A percentile compares a stretch with the other conserved stretches of the same genome.
These are phyloP conservation scores for Callyntrura sp. DNA, from an alignment of 2,888 invertebrate genomes.

Conservation along the genomic window DNA sequence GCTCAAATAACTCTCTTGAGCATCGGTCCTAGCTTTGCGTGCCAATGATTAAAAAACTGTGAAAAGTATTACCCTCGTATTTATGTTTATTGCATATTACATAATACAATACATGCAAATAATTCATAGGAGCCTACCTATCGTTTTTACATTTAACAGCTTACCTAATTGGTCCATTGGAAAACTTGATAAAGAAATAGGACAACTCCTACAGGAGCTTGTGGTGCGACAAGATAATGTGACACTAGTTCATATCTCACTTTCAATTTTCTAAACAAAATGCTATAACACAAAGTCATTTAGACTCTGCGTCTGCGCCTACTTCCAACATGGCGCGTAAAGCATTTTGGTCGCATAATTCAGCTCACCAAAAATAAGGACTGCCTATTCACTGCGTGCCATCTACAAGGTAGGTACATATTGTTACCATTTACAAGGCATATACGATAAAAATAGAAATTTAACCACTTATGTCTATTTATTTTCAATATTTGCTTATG, in stretches of 20 bases:
- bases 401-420: not conserved
- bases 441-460: slow-evolving; percentile 35
- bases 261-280: slow-evolving; percentile 38
- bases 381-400: not conserved
- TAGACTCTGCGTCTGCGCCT: not conserved
- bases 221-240: not conserved
- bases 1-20: too few species aligned
- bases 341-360: too few species aligned
- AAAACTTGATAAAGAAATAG: slow-evolving; percentile 28
- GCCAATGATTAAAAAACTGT: too few species aligned
- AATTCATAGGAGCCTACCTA: not conserved
- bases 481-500: slow-evolving; percentile 66
- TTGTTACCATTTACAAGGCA: not conserved
- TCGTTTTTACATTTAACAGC: not conserved
- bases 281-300: not conserved
- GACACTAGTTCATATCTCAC: slow-evolving; percentile 6
- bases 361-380: too few species aligned
- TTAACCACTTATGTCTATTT: slow-evolving; percentile 61
- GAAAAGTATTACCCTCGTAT: too few species aligned
- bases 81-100: too few species aligned
- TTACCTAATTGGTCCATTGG: slow-evolving; percentile 22
- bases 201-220: not conserved
- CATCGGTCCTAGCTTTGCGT: too few species aligned
- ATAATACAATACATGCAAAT: slow-evolving; percentile 29
- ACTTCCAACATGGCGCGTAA: too few species aligned